Evolutionary conservation across 37 sponge, comb jelly and placozoan species (phyloP), one percentile per base, ranked within the genome.

Genomic region (Chondrilla cf. caribensis): DNA sequence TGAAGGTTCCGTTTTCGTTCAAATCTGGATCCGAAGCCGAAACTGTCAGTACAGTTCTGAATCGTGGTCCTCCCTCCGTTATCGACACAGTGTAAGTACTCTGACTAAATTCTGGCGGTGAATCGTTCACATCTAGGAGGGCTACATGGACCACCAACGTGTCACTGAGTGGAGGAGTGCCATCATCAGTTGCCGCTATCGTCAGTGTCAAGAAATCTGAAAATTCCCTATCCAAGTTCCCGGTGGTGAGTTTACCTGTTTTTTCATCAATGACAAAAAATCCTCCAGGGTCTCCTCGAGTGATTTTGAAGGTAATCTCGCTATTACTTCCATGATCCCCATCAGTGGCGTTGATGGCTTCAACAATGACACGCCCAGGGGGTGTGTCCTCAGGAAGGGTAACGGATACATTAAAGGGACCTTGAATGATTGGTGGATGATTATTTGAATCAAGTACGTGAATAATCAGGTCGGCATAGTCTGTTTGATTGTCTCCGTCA

Each of bases 331-430:
- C 82, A n/a, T 72, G 18, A 60, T 93, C 94, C 26, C 0, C 70
- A 78, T 93, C 92, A 24, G 88, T 91, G 22, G 86, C 88, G 59
- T 91, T 91, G 33, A 91, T 87, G 17, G 14, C 70, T 21, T 82
- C 85, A 15, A 91, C 26, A 33, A 91, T 78, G 44, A 85, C 51
- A 38, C 38, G 77, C 3, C 88, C 92, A 60, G 78, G 41, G 0
- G 62, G 80, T 22, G 86, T 87, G 77, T 87, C 88, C 58, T 91
- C 92, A 8, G 83, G 40, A 6, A 91, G 26, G 24, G 86, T 82
- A 6, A 85, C 19, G 0, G 80, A 38, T 15, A 82, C 60, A 40
- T 77, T 67, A 21, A 51, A 32, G 18, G 92, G 88, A 81, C 35
- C 57, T 38, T 58, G 26, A 32, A 91, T 91, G 17, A 80, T 24